Evolutionary conservation across 2,797 vertebrate species (phyloP), one percentile per base, ranked within the genome.

Genomic region (Alca torda): DNA sequence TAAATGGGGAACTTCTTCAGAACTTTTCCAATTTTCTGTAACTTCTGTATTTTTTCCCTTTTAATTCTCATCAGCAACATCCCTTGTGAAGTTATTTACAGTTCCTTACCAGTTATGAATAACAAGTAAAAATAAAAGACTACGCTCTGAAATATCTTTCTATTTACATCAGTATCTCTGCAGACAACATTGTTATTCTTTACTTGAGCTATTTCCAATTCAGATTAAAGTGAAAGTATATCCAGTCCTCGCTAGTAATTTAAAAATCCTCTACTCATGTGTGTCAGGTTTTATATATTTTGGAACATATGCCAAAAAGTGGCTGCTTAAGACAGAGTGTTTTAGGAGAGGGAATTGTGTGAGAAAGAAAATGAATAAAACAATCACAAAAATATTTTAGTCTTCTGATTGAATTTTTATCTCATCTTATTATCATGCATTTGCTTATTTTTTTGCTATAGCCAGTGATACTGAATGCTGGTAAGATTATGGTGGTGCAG

Each of bases 181-280:
- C 86, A 94, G 73, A 87, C 64, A 92, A 64, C 81, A 89, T 73
- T 95, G 94, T 80, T 96, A 90, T 95, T 92, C 86, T 89, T 89
- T 84, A 94, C 94, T 88, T 54, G 61, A 92, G 90, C 73, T 92
- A 94, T 95, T 96, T 96, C 92, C 90, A 95, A 95, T 94, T 95
- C 91, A 94, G 88, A 96, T 94, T 94, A 83, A 93, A 95, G 88
- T 78, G 84, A 89, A 89, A 92, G 84, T 80, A 75, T 90, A 95
- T 95, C 78, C 81, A 92, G 75, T 80, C 82, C 50, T 95, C 94
- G 73, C 88, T 78, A 90, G 81, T 63, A 95, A 96, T 96, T 95
- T 95, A 89, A 95, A 96, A 97, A 94, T 80, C 60, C 78, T 95
- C 56, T 69, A 95, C 16, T 92, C 68, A 43, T 64, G 67, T 95